phyloP scores from a whole-genome alignment of 1,140 invertebrate genomes.

The Drosophila kanapiae region DNA sequence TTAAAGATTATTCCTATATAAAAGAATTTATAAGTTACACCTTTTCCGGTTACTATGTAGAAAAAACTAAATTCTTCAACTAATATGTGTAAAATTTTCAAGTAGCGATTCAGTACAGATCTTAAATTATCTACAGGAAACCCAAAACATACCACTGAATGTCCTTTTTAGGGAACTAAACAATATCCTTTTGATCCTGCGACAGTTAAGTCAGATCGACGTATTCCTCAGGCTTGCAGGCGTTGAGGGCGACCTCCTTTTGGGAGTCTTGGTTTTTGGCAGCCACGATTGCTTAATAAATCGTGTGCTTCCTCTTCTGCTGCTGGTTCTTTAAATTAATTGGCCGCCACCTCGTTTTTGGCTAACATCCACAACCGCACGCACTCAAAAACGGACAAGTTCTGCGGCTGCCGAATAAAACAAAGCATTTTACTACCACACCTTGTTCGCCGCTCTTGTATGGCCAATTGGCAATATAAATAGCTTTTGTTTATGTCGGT shows the following conservation, averaged over 20 bases:
- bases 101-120: neutral
- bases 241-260: conserved; percentile 14
- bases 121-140: neutral
- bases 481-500: conserved; percentile 58
- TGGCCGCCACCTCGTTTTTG: conserved; percentile 14
- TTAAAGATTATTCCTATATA: too few species aligned
- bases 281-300: conserved; percentile 20
- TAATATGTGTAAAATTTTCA: too few species aligned
- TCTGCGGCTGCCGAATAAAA: conserved; percentile 21
- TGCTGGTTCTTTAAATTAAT: conserved; percentile 35
- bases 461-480: conserved; percentile 33
- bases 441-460: conserved; percentile 14
- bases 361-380: conserved; percentile 28
- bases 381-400: conserved; percentile 26
- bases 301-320: conserved; percentile 4
- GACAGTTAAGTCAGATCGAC: neutral
- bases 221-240: conserved; percentile 4
- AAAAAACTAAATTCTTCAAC: too few species aligned
- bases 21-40: neutral
- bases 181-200: neutral
- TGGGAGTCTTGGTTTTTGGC: conserved; percentile 35
- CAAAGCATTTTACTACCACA: conserved; percentile 36
- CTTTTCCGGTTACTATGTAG: neutral
- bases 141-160: neutral
- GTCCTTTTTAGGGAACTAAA: neutral